Base-by-base conservation (phyloP, 2,113 vertebrate species). In the Chaetorhynchus papuensis region DNA sequence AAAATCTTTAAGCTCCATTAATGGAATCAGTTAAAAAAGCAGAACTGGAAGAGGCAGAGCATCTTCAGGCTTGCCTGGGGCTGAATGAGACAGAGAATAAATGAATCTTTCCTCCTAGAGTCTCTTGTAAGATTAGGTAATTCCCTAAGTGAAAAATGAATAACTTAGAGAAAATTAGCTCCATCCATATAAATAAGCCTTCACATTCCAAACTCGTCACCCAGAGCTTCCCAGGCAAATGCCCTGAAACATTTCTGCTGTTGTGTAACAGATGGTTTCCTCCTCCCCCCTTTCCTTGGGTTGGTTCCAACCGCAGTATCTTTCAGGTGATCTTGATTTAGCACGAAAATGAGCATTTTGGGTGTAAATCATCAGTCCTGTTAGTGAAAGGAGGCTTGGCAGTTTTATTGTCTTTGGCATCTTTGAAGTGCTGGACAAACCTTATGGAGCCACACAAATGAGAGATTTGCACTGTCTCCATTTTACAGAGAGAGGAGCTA, bases 181-280 rank as follows among this genome's bases (percentile, higher is more conserved):
- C 92, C 70, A 89, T 96, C 95, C 83, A 93, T 83, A 96, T 63
- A 96, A 91, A 96, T 93, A 94, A 95, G 60, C n/a, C 39, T 87
- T 94, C 93, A 74, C 77, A 93, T 94, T 90, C 80, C 84, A 87
- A 87, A 84, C 26, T 70, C 13, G 6, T 92, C 89, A 94, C 78
- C 81, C 91, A 93, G 77, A 92, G 86, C 88, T 96, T 97, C 89
- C 81, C 89, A 94, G 80, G 92, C 78, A 3, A 90, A 84, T 41
- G 89, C 83, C 92, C 84, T 61, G 50, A 91, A 96, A 68, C 49
- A 16, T 78, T 89, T 96, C 49, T 78, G 88, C 83, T 92, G 93
- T 96, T 96, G 95, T 96, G 90, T 97, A 97, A 96, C 96, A 97
- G 94, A 96, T 96, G 93, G 93, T 95, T 94, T 93, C 90, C 72